Evolutionary conservation across 2,797 vertebrate genomes (phyloP), one percentile per base, ranked within the genome.

Genomic region (Hyperoplus lanceolatus): DNA sequence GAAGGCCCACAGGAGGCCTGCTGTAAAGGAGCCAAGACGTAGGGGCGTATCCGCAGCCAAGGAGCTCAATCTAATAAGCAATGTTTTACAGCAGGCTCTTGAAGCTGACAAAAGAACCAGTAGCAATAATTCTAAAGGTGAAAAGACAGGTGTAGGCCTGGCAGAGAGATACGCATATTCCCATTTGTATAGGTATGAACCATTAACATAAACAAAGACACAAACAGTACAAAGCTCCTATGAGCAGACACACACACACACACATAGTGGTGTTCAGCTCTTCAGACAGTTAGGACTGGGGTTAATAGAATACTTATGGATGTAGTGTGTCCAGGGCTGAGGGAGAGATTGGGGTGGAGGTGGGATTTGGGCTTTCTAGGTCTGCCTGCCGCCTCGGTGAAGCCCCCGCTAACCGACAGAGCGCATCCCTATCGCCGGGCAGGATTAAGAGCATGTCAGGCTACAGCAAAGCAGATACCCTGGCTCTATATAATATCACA

Each of bases 221-320:
- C 70, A 83, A 41, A 83, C 39, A 56, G 57, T 29, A 46, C 60
- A 50, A 43, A 75, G 79, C 85, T 57, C 55, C 71, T 16, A 18
- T 69, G 43, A 29, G 58, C 50, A 41, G 18, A 77, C 80, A 81
- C 76, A 81, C 39, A 12, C 42, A 59, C 6, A n/a, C n/a, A 39
- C 39, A 83, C 70, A 89, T 87, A 88, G 77, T 81, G 79, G 12
- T 59, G 83, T 75, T 85, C 80, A 74, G 87, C 84, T 90, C 87
- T 81, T 90, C 91, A 90, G 87, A 83, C 83, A 85, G 88, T 75
- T 84, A 74, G 79, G 81, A 81, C 88, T 48, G 57, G 75, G 91
- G 92, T 94, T 94, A 94, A 95, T 94, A 83, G 93, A 90, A 94
- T 94, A 89, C 93, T 95, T 93, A 93, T 78, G 81, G 87, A 90